Percentiles rank a stretch among this genome's conserved stretches.
Evolutionary conservation across 1,140 invertebrate genomes (phyloP).

Genomic region (Platyura marginata): DNA sequence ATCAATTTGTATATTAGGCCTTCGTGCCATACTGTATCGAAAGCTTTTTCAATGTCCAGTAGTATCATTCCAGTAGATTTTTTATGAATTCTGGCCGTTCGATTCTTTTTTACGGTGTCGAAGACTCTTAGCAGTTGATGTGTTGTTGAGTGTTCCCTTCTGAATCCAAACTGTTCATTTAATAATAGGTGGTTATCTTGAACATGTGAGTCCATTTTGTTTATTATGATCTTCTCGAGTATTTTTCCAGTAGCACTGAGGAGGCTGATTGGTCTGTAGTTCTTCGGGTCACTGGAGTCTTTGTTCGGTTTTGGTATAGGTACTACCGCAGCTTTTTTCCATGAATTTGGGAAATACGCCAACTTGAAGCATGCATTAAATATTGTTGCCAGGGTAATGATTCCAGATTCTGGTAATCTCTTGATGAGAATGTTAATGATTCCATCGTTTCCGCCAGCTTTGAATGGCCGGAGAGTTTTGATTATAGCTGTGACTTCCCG

Average conservation of each 20-base stretch:
- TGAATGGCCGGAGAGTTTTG: neutral
- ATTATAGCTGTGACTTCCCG: neutral
- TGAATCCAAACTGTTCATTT: slow-evolving; percentile 11
- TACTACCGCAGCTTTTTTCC: slow-evolving; percentile 10
- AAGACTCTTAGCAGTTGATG: slow-evolving; percentile 7
- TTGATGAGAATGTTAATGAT: slow-evolving; percentile 8
- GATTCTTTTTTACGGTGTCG: slow-evolving; percentile 2
- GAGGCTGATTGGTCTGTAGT: slow-evolving; percentile 11
- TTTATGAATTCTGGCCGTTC: neutral
- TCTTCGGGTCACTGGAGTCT: slow-evolving; percentile 3
- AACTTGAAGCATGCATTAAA: slow-evolving; percentile 4
- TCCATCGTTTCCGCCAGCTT: slow-evolving; percentile 7
- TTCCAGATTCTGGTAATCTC: slow-evolving; percentile 3
- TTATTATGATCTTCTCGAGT: slow-evolving; percentile 14
- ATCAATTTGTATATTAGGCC: slow-evolving; percentile 13
- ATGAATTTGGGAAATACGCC: slow-evolving; percentile 6
- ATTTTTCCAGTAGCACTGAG: slow-evolving; percentile 14
- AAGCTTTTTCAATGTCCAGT: too few relatives aligned
- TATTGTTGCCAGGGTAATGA: slow-evolving; percentile 3
- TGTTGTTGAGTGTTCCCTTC: slow-evolving; percentile 6
- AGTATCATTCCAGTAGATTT: slow-evolving; percentile 2
- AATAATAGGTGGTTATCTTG: slow-evolving; percentile 1
- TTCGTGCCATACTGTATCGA: slow-evolving; percentile 15
- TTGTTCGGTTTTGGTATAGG: slow-evolving; percentile 10
- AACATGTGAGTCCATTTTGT: slow-evolving; percentile 10